Conservation (phyloP, 2,113 vertebrate genomes). For the Ciconia boyciana region DNA sequence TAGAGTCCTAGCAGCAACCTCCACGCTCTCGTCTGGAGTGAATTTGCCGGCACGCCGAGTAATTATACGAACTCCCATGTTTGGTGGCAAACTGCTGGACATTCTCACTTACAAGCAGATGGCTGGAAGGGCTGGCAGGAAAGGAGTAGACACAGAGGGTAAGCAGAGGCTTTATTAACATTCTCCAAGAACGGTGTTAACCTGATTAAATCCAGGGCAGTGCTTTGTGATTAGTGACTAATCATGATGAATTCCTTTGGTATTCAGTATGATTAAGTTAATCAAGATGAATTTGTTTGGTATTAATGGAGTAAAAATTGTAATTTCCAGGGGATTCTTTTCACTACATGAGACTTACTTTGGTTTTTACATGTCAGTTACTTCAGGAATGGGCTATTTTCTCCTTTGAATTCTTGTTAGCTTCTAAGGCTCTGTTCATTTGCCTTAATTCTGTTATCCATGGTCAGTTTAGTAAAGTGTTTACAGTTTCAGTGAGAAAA, state of each 20-base stretch:
- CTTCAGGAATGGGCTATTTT: not conserved
- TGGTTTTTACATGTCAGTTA: not conserved
- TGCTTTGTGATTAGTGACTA: not conserved
- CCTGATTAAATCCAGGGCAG: constrained; percentile 33
- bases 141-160: constrained; percentile 92
- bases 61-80: constrained; percentile 90
- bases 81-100: constrained; percentile 86
- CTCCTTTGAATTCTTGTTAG: not conserved
- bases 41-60: constrained; percentile 95
- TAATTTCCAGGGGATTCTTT: not conserved
- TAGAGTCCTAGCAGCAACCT: constrained; percentile 88
- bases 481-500: not conserved
- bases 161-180: constrained; percentile 30
- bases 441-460: not conserved
- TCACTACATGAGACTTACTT: not conserved
- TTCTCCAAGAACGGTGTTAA: not conserved
- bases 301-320: constrained; percentile 32
- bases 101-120: constrained; percentile 95
- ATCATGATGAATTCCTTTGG: constrained; percentile 29
- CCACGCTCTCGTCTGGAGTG: constrained; percentile 94
- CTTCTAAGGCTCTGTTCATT: not conserved
- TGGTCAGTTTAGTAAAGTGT: not conserved
- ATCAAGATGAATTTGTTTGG: constrained; percentile 49
- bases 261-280: constrained; percentile 17
- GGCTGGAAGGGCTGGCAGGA: constrained; percentile 93